A percentile compares a stretch with the other conserved stretches of the same genome.
These are phyloP conservation scores for Apostichopus californicus DNA, from an alignment of 35 echinoderm and acorn worm genomes.

Conservation along the genomic window DNA sequence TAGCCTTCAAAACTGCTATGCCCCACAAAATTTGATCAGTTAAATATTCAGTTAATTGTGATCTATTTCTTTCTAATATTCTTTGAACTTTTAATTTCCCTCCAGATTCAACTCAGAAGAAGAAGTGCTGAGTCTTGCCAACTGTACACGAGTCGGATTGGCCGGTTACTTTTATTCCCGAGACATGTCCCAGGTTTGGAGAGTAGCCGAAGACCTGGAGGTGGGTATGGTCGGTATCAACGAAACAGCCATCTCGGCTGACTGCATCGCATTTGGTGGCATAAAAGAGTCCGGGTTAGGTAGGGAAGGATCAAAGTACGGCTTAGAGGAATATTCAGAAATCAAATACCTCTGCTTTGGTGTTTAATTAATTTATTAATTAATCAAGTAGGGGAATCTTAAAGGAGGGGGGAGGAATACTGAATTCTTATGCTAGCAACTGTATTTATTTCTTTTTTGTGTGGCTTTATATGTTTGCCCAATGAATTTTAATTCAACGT, in stretches of 20 bases:
- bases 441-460: no score
- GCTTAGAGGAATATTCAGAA: slow-evolving; percentile 79
- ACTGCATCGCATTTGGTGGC: slow-evolving; percentile 73
- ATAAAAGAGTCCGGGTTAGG: slow-evolving; percentile 89
- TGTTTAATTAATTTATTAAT: background rate
- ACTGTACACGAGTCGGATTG: slow-evolving; percentile 63
- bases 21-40: no score
- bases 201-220: slow-evolving; percentile 80
- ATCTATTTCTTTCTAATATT: no score
- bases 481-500: no score
- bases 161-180: slow-evolving; percentile 91
- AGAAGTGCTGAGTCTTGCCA: slow-evolving; percentile 74
- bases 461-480: no score
- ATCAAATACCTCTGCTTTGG: slow-evolving; percentile 87
- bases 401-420: no score
- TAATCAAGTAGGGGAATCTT: no score
- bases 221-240: slow-evolving; percentile 92
- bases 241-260: slow-evolving; percentile 72
- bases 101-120: slow-evolving; percentile 82
- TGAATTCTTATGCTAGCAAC: no score
- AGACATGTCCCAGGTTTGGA: slow-evolving; percentile 83
- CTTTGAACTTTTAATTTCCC: background rate
- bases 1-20: no score
- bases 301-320: slow-evolving; percentile 86
- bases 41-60: no score